Conservation (phyloP, 2,113 vertebrate genomes). For the Actinemys pallida region DNA sequence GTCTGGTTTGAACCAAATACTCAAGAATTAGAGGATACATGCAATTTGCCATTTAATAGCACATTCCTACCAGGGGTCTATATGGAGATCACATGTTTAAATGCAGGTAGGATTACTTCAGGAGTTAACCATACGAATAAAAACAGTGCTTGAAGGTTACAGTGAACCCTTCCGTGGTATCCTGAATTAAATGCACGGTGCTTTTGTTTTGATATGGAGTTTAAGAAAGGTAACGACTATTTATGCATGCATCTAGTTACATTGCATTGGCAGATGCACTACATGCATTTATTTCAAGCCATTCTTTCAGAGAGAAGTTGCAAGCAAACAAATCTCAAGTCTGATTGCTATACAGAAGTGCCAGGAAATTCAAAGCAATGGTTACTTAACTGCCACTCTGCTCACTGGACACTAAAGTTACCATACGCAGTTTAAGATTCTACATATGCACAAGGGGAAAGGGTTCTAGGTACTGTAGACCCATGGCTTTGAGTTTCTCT, state of each 20-base stretch:
- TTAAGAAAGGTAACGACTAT: neutral
- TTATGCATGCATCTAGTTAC: constrained; percentile 67
- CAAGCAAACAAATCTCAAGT: constrained; percentile 57
- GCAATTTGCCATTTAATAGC: constrained; percentile 41
- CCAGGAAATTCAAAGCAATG: neutral
- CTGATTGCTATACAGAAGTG: neutral
- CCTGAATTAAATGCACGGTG: constrained; percentile 4
- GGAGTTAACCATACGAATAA: neutral
- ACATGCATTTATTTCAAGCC: constrained; percentile 63
- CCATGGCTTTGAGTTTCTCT: neutral
- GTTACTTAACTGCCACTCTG: neutral
- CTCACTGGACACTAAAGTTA: neutral
- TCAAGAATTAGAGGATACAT: constrained; percentile 43
- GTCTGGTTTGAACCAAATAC: constrained; percentile 49
- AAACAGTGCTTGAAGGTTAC: neutral
- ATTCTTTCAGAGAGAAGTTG: constrained; percentile 47
- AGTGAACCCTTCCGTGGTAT: neutral
- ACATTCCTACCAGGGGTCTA: neutral
- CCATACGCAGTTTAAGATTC: neutral
- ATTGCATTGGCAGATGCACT: constrained; percentile 29
- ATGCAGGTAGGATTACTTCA: neutral
- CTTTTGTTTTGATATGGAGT: neutral
- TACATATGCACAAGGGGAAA: neutral
- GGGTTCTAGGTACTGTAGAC: neutral
- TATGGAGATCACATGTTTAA: neutral